Evolutionary conservation across 2,888 invertebrate species (phyloP).

Genomic region (Epiblema foenella): DNA sequence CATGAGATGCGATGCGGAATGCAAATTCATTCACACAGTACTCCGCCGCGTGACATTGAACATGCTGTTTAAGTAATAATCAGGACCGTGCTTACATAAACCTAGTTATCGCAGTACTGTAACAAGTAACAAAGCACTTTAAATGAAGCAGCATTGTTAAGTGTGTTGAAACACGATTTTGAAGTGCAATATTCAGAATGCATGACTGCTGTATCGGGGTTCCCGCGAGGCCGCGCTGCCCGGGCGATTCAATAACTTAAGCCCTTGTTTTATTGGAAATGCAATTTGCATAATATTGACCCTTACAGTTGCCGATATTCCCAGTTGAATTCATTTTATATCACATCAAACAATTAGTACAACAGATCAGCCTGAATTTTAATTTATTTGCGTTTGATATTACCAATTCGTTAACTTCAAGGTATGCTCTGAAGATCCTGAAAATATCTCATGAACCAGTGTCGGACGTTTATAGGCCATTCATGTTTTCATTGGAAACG

Average conservation of each 20-base stretch:
- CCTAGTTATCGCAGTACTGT: no score
- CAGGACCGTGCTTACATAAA: neutral
- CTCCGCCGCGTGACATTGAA: neutral
- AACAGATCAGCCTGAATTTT: slow-evolving; percentile 18
- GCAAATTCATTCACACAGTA: neutral
- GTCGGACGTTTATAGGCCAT: no score
- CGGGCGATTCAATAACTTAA: slow-evolving; percentile 32
- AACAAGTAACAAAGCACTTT: slow-evolving; percentile 5
- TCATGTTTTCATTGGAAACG: neutral
- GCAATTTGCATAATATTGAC: slow-evolving; percentile 41
- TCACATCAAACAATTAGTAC: slow-evolving; percentile 31
- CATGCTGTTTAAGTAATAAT: neutral
- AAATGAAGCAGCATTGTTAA: slow-evolving; percentile 24
- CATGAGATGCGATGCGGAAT: slow-evolving; percentile 2
- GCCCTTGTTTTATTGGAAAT: slow-evolving; percentile 28
- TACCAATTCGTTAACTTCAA: neutral
- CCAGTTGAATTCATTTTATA: slow-evolving; percentile 27
- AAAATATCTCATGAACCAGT: neutral
- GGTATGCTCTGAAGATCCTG: neutral
- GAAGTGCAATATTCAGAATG: slow-evolving; percentile 24
- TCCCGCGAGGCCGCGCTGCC: slow-evolving; percentile 16
- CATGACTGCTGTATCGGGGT: slow-evolving; percentile 16
- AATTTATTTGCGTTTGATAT: neutral
- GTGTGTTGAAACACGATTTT: slow-evolving; percentile 28
- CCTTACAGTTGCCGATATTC: slow-evolving; percentile 30